Conservation (phyloP, 1,140 invertebrate species). For the Drosophila neocordata region DNA sequence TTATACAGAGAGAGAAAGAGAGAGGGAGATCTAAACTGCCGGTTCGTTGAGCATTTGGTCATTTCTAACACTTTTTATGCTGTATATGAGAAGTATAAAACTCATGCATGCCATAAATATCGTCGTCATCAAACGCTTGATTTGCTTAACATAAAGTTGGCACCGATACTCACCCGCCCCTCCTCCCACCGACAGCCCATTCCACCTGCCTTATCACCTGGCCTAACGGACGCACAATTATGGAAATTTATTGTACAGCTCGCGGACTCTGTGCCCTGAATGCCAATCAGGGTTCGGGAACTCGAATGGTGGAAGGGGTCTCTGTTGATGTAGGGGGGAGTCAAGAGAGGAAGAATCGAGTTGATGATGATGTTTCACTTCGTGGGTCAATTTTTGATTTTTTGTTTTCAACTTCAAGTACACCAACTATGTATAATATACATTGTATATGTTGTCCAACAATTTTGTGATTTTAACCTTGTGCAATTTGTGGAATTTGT, state of each 20-base stretch:
- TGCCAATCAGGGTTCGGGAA: slow-evolving; percentile 56
- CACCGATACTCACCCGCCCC: background rate
- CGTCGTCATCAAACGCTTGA: slow-evolving; percentile 53
- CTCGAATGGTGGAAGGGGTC: background rate
- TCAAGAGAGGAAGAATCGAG: background rate
- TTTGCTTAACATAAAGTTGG: slow-evolving; percentile 62
- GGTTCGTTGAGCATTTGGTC: slow-evolving; percentile 5
- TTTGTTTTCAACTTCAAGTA: slow-evolving; percentile 57
- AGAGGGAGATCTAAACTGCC: background rate
- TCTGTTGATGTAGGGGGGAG: too few relatives aligned
- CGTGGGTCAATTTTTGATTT: slow-evolving; percentile 40
- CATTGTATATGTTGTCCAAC: slow-evolving; percentile 20
- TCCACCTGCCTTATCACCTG: slow-evolving; percentile 3
- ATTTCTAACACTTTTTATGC: slow-evolving; percentile 31
- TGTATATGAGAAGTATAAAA: slow-evolving; percentile 50
- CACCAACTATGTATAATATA: too few relatives aligned
- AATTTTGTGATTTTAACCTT: slow-evolving; percentile 38
- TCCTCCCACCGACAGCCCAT: background rate
- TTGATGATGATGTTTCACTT: slow-evolving; percentile 40
- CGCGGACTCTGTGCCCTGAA: slow-evolving; percentile 47
- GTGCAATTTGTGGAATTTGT: slow-evolving; percentile 36
- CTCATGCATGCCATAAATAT: slow-evolving; percentile 58
- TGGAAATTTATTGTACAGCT: slow-evolving; percentile 77
- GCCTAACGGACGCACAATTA: slow-evolving; percentile 71
- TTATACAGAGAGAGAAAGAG: too few relatives aligned